Evolutionary conservation across 1,140 invertebrate genomes (phyloP).

Genomic region (Hyles euphorbiae): DNA sequence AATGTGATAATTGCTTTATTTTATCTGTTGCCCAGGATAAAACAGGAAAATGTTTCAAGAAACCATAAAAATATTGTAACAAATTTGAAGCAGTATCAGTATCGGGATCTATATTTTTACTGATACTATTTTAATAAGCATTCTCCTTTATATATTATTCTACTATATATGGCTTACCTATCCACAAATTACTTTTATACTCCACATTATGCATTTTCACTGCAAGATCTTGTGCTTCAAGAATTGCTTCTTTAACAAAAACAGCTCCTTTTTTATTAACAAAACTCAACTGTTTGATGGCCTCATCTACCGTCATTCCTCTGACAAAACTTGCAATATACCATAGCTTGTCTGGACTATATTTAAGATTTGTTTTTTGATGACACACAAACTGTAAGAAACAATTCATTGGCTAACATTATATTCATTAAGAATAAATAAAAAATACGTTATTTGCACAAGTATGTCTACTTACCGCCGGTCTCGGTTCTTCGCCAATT

Average conservation of each 20-base stretch:
- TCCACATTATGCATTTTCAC: slow-evolving; percentile 95
- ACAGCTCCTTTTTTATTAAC: slow-evolving; percentile 88
- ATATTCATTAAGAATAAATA: too few species aligned
- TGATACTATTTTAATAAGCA: too few species aligned
- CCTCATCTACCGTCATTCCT: slow-evolving; percentile 95
- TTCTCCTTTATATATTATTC: too few species aligned
- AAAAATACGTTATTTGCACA: too few species aligned
- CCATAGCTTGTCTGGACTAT: slow-evolving; percentile 94
- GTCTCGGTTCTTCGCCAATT: slow-evolving; percentile 84
- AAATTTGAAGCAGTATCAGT: too few species aligned
- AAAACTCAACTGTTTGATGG: slow-evolving; percentile 92
- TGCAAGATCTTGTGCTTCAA: slow-evolving; percentile 93
- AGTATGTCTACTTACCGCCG: slow-evolving; percentile 81
- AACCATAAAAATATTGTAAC: too few species aligned
- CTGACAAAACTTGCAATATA: slow-evolving; percentile 90
- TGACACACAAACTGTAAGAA: slow-evolving; percentile 90
- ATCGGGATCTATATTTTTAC: too few species aligned
- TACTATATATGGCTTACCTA: slow-evolving; percentile 79
- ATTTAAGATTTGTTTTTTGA: slow-evolving; percentile 88
- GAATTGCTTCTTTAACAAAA: slow-evolving; percentile 86
- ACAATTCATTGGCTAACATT: neutral
- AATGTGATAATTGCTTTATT: too few species aligned
- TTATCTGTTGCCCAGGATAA: too few species aligned
- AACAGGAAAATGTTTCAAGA: too few species aligned
- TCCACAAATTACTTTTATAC: slow-evolving; percentile 96